phyloP scores from a whole-genome alignment of 2,888 invertebrate genomes.

The Hetaerina titia region DNA sequence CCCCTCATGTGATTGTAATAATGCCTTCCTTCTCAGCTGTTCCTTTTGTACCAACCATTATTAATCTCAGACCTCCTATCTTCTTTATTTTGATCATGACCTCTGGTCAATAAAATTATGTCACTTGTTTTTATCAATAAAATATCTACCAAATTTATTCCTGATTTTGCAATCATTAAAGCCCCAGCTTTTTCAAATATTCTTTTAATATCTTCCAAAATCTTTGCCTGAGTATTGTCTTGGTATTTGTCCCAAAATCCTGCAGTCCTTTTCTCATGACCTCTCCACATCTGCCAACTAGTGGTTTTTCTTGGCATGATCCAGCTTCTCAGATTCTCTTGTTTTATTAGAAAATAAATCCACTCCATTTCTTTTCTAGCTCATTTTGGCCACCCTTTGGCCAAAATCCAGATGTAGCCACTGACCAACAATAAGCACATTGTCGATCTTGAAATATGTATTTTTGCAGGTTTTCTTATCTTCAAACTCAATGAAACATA shows the following conservation, averaged over 20 bases:
- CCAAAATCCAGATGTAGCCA: constrained; percentile 99
- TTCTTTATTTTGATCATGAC: constrained; percentile 69
- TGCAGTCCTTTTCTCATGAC: constrained; percentile 21
- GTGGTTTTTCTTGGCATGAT: neutral
- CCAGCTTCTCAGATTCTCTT: neutral
- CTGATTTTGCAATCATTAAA: neutral
- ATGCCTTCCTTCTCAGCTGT: constrained; percentile 57
- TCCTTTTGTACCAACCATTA: neutral
- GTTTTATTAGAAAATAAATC: constrained; percentile 38
- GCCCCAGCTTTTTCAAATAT: neutral
- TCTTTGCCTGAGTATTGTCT: neutral
- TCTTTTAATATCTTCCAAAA: neutral
- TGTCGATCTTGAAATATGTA: constrained; percentile 99
- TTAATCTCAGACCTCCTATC: neutral
- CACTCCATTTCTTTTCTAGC: constrained; percentile 87
- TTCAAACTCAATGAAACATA: constrained; percentile 99
- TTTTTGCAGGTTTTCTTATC: constrained; percentile 95
- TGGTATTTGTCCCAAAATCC: constrained; percentile 35
- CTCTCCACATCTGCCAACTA: neutral
- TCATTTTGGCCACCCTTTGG: constrained; percentile 97
- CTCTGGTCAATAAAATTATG: constrained; percentile 64
- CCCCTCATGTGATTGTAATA: constrained; percentile 34
- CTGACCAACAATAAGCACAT: constrained; percentile 98
- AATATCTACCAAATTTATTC: neutral
- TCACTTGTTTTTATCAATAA: constrained; percentile 68